Evolutionary conservation across 2,888 invertebrate genomes (phyloP).

Genomic region (Ecliptopera silaceata): DNA sequence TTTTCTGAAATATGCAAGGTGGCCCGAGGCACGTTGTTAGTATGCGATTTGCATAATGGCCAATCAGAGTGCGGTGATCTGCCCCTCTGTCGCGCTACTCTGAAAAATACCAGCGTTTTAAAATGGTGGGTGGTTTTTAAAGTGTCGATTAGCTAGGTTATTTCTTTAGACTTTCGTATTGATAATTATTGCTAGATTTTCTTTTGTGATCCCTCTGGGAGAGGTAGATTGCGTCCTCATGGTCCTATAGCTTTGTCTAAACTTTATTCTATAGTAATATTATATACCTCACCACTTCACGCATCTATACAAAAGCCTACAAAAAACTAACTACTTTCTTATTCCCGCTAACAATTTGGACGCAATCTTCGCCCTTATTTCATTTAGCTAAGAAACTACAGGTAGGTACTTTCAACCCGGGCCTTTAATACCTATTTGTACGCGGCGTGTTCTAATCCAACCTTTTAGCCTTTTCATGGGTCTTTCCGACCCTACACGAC

Average conservation of each 20-base stretch:
- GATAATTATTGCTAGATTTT: too few species aligned
- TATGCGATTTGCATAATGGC: conserved; percentile 60
- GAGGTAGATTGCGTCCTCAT: too few species aligned
- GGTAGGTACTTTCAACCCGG: conserved; percentile 12
- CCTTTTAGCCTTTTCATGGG: conserved; percentile 37
- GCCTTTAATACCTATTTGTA: conserved; percentile 32
- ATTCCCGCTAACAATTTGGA: not conserved
- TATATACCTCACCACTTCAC: too few species aligned
- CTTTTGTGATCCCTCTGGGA: too few species aligned
- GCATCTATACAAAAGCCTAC: too few species aligned
- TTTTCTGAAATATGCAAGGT: conserved; percentile 51
- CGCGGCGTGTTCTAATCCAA: conserved; percentile 31
- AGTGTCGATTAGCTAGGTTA: too few species aligned
- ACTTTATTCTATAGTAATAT: too few species aligned
- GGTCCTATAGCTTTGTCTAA: too few species aligned
- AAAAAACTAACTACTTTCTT: not conserved
- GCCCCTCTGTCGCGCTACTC: conserved; percentile 29
- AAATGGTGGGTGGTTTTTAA: not conserved
- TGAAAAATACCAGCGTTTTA: not conserved
- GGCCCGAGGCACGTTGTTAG: conserved; percentile 49
- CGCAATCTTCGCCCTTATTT: not conserved
- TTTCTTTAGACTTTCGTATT: too few species aligned
- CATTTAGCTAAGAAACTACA: conserved; percentile 14
- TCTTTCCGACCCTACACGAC: conserved; percentile 24
- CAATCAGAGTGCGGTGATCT: conserved; percentile 54